Conservation (phyloP, 2,888 invertebrate genomes). For the Apodemia zela region DNA sequence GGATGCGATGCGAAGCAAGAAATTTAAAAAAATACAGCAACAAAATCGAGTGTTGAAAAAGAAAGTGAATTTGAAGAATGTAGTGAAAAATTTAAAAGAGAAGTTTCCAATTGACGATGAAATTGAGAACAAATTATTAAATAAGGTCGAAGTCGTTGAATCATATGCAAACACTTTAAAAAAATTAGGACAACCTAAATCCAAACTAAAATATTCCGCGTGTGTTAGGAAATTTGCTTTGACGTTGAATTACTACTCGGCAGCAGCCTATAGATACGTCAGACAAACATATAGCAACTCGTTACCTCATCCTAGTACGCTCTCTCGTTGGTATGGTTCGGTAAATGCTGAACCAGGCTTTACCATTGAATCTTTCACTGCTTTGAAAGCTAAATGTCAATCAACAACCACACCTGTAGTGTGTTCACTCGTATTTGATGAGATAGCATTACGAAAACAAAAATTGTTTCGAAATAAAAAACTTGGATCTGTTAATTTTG, state of each 20-base stretch:
- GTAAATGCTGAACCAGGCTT: conserved; percentile 16
- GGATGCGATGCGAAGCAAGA: neutral
- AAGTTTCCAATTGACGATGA: neutral
- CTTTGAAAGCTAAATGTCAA: neutral
- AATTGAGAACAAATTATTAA: neutral
- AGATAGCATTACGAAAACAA: conserved; percentile 25
- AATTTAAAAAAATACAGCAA: neutral
- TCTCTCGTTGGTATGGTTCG: conserved; percentile 1
- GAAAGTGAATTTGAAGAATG: neutral
- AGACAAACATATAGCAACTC: conserved; percentile 9
- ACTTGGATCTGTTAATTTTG: conserved; percentile 24
- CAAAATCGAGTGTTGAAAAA: neutral
- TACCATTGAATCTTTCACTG: neutral
- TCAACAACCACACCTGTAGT: no score
- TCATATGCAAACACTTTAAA: no score
- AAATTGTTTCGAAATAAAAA: conserved; percentile 5
- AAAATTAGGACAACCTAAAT: no score
- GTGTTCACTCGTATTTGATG: conserved; percentile 15
- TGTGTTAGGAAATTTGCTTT: conserved; percentile 17
- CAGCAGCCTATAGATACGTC: conserved; percentile 27
- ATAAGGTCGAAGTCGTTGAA: no score
- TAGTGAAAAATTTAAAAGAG: neutral
- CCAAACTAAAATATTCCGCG: neutral
- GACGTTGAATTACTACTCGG: conserved; percentile 29
- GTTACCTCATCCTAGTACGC: conserved; percentile 19